Evolutionary conservation across 92 coral and sea anemone genomes (phyloP), one percentile per base, ranked within the genome.

Genomic region (Anthopleura xanthogrammica): DNA sequence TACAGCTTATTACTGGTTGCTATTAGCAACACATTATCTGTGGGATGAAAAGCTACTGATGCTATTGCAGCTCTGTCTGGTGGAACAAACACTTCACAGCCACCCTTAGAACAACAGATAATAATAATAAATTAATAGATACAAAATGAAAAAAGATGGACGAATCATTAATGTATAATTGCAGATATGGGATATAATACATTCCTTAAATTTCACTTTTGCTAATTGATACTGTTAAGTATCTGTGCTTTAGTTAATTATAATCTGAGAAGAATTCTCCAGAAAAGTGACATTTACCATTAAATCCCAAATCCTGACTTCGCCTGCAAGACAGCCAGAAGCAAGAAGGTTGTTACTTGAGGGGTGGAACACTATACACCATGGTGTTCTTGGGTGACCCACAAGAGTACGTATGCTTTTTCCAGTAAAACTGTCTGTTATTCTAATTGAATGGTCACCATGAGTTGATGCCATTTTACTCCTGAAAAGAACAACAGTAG

Each of bases 371-470:
- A 89, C 73, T 16, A 96, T 77, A 75, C 92, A 90, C 99, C 98
- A 94, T 8, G 98, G 98, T 20, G 99, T 92, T 46, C 99, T 89
- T 11, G 99, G 98, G 77, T 96, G 99, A 19, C 99, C 99, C 19
- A 70, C 82, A 6, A 96, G 89, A 7, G 93, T 94, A 52, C 89
- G 91, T 2, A 89, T 24, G 83, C 92, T 92, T 39, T 84, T 79
- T 48, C 91, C 95, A 48, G 97, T 90, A 54, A 89, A 88, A 52
- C 92, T 88, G 66, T 94, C 87, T 39, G 87, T 81, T 23, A 96
- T 88, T 41, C 98, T 85, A 16, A 96, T 93, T 1, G 97, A 84
- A 76, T 96, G 99, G 76, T 96, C 99, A 13, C 99, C 99, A 80
- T 96, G 99, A 13, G 98, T 86, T 4, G 99, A 94, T 14, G 99